Evolutionary conservation across 2,888 invertebrate species (phyloP), one percentile per base, ranked within the genome.

Genomic region (Hartigia nigra): DNA sequence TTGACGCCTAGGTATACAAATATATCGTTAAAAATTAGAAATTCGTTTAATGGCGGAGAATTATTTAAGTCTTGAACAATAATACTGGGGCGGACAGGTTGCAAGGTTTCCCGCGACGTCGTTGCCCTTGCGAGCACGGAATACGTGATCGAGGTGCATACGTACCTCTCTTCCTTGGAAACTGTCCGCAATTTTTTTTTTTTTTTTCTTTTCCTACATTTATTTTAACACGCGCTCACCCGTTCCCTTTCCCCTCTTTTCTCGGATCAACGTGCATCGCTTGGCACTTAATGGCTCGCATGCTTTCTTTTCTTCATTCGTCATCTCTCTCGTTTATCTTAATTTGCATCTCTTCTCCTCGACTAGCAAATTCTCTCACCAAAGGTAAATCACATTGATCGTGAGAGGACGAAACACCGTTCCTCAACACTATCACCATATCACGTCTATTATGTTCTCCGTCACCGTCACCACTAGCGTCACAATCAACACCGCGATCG

Each of bases 131-230:
- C 14, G 0, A 12, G 3, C 14, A 37, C 37, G 37, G 37, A 37
- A 37, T 14, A 12, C 37, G 37, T 23, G 55, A 55, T 23, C 55
- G 9, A 5, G 55, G 23, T 55, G 2, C 55, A n/a, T 4, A 4
- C 75, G 36, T 36, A 31, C 31, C 35, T 31, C 34, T 12, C 12
- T 39, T 82, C 82, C 83, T 87, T 87, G 83, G 78, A 84, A 84
- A 35, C 85, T 84, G 86, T 83, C 84, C 83, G 87, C 79, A 80
- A 79, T 81, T 80, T 83, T 83, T 84, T 83, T 84, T 79, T 77
- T 76, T 72, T 84, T 83, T 84, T 79, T 77, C 75, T 72, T 23
- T 37, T 23, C 2, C 55, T 55, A 55, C 55, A 23, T 55, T 55
- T 39, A 39, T 14, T 39, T 14, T 23, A 55, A 55, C 55, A 23